Percentiles rank a stretch among this genome's conserved stretches.
phyloP scores from a whole-genome alignment of 2,113 vertebrate species.

The Siniperca chuatsi region DNA sequence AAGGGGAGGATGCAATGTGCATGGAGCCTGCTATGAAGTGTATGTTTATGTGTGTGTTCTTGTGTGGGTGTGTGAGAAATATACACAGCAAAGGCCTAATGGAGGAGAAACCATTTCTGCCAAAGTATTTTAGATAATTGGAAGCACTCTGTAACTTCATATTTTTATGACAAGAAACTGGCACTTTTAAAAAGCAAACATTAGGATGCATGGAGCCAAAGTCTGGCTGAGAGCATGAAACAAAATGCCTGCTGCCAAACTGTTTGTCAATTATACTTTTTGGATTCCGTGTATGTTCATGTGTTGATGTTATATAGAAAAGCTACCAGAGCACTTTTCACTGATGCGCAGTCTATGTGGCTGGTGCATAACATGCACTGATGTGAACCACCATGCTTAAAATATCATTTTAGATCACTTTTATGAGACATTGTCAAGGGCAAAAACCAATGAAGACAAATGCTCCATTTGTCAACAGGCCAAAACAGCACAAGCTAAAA shows the following conservation, averaged over 20 bases:
- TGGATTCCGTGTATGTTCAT: neutral
- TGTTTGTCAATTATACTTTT: neutral
- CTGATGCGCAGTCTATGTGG: neutral
- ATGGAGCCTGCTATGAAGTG: constrained; percentile 26
- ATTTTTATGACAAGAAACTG: constrained; percentile 32
- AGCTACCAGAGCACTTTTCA: neutral
- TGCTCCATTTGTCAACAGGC: constrained; percentile 17
- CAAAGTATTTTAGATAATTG: constrained; percentile 37
- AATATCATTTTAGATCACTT: constrained; percentile 20
- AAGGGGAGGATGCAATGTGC: constrained; percentile 25
- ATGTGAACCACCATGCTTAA: neutral
- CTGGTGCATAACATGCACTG: neutral
- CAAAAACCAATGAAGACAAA: constrained; percentile 11
- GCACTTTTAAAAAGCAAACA: constrained; percentile 20
- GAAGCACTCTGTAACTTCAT: constrained; percentile 17
- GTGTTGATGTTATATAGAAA: constrained; percentile 8
- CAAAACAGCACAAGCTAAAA: constrained; percentile 9
- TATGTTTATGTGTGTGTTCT: neutral
- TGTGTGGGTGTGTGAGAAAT: constrained; percentile 23
- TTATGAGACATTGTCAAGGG: constrained; percentile 10
- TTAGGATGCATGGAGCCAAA: constrained; percentile 9
- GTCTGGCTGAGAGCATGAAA: constrained; percentile 15
- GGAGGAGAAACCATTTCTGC: constrained; percentile 30
- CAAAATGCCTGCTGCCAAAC: constrained; percentile 7
- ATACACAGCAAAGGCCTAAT: constrained; percentile 16